A percentile compares a stretch with the other conserved stretches of the same genome.
Evolutionary conservation across 2,113 vertebrate genomes (phyloP).

Genomic region (Ciconia stormi): DNA sequence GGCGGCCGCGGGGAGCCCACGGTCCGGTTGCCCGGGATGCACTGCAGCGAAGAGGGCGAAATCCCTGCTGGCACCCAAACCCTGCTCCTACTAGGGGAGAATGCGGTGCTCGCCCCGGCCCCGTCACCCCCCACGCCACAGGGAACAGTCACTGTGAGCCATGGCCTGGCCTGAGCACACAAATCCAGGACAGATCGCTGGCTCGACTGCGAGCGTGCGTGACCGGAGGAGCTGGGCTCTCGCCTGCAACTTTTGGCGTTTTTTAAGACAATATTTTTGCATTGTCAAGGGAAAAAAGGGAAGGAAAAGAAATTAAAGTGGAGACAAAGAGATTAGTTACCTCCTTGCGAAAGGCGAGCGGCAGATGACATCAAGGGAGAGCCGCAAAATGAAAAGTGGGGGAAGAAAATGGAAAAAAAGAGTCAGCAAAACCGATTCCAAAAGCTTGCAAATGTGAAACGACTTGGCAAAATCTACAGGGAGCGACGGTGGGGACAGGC

Average conservation of each 20-base stretch:
- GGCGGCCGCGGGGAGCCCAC: rapidly evolving
- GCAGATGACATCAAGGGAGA: not conserved
- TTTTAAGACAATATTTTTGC: not conserved
- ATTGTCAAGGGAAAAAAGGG: not conserved
- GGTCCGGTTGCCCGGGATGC: rapidly evolving
- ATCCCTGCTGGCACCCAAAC: not conserved
- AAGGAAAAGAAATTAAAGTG: not conserved
- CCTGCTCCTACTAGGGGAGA: not conserved
- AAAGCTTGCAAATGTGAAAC: not conserved
- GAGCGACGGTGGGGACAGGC: not conserved
- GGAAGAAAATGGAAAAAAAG: not conserved
- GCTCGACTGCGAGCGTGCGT: rapidly evolving
- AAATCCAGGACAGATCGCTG: not conserved
- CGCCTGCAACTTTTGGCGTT: rapidly evolving
- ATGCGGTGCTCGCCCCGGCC: rapidly evolving
- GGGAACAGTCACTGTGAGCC: not conserved
- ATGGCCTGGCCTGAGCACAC: not conserved
- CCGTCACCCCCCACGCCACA: rapidly evolving
- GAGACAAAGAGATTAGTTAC: conserved; percentile 15
- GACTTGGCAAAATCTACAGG: not conserved
- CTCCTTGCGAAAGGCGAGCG: not conserved
- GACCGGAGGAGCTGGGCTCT: not conserved
- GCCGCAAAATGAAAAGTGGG: not conserved
- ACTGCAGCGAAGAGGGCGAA: rapidly evolving
- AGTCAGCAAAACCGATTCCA: not conserved